Evolutionary conservation across 2,797 vertebrate genomes (phyloP), one percentile per base, ranked within the genome.

Genomic region (Crenuchus spilurus): DNA sequence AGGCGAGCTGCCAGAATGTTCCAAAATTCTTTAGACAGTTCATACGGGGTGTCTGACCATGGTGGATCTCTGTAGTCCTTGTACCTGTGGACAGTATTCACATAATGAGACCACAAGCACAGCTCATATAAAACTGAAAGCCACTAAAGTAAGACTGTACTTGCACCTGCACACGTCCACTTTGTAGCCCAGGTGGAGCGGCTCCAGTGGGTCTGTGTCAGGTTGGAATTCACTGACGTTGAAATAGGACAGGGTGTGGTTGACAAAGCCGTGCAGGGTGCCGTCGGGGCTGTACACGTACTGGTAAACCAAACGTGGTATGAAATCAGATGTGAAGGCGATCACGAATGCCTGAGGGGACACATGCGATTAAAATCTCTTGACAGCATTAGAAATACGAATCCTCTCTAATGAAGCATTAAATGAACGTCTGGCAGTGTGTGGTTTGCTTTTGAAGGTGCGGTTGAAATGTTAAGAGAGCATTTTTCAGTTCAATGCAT

Each of bases 281-380:
- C 96, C 95, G 2, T 96, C 92, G n/a, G 90, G 82, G 82, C 97
- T 99, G 94, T 97, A 98, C 87, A 93, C 92, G 85, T 98, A 95
- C 83, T 95, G 94, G 90, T 98, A 99, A 66, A 99, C 97, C 76
- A 99, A 93, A 72, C 97, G 95, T 14, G 97, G 97, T 89, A 99
- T 97, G 92, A 99, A 99, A 92, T 98, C 96, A 0, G 97, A 99
- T 1, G 97, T 98, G 89, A 99, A 98, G 72, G 97, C 92, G 81
- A 99, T 99, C 84, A 99, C 97, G 31, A 99, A 99, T 6, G 96
- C 97, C 97, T 99, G 87, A 2, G 63, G 82, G 73, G 68, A 66
- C 85, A 88, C 71, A 88, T 80, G 35, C 85, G 30, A 87, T 9
- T 28, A 22, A 52, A 64, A 31, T 35, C 4, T 20, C 10, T 5